These are phyloP conservation scores for Passer montanus DNA, from an alignment of 2,113 vertebrate species.

Conservation along the genomic window DNA sequence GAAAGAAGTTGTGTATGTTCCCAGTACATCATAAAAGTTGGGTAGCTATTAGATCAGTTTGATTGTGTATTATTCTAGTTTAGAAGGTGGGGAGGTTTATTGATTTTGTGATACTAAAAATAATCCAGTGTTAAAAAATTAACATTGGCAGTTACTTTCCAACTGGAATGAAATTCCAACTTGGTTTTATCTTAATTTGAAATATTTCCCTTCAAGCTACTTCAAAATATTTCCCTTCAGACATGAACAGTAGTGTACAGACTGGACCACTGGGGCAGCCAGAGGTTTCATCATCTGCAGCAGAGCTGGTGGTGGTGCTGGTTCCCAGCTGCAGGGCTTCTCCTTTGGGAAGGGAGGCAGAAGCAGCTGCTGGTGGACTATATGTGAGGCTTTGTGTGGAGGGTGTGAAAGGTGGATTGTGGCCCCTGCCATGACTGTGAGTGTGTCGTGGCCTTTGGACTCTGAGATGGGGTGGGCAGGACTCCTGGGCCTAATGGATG, in stretches of 20 bases:
- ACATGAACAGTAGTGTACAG: not conserved
- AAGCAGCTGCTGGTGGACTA: not conserved
- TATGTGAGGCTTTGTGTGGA: accelerated
- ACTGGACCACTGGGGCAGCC: not conserved
- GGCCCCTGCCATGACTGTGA: not conserved
- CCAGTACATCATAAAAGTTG: not conserved
- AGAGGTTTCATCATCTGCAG: not conserved
- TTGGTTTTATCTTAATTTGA: not conserved
- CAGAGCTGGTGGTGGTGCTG: not conserved
- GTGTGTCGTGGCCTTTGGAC: not conserved
- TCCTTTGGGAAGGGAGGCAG: not conserved
- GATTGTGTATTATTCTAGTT: not conserved
- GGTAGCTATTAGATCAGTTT: not conserved
- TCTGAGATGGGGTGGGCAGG: not conserved
- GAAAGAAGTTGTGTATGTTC: not conserved
- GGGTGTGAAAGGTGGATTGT: not conserved
- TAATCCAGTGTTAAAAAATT: not conserved
- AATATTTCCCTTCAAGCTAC: not conserved
- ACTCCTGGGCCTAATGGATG: not conserved
- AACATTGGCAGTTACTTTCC: not conserved
- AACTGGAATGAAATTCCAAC: not conserved
- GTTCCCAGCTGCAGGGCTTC: not conserved
- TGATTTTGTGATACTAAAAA: not conserved
- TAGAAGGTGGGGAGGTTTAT: accelerated
- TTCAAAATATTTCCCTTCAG: not conserved